Conservation (phyloP, 2,888 invertebrate genomes). For the Tuta absoluta region DNA sequence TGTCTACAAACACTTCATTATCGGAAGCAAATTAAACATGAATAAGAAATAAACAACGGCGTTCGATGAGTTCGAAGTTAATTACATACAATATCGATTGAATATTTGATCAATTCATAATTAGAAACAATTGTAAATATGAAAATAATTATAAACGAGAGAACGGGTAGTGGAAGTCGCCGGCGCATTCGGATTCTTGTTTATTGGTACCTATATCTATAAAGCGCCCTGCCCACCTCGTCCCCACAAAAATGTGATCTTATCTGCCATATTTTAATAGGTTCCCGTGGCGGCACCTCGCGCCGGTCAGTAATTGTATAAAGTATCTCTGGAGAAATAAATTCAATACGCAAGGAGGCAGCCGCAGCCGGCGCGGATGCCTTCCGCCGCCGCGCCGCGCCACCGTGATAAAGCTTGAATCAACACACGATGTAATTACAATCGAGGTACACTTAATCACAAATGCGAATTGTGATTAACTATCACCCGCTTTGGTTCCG, state of each 20-base stretch:
- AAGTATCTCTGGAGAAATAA: constrained; percentile 68
- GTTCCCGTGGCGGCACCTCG: constrained; percentile 76
- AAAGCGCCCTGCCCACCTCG: constrained; percentile 72
- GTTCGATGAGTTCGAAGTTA: constrained; percentile 49
- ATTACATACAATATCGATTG: constrained; percentile 74
- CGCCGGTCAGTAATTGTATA: constrained; percentile 69
- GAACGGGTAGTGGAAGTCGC: constrained; percentile 63
- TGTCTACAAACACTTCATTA: constrained; percentile 32
- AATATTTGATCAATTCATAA: constrained; percentile 75
- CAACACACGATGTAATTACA: constrained; percentile 79
- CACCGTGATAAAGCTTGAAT: constrained; percentile 76
- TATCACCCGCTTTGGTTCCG: constrained; percentile 60
- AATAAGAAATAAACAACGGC: constrained; percentile 72
- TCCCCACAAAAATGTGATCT: constrained; percentile 75
- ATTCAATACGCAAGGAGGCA: constrained; percentile 60
- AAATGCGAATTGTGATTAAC: constrained; percentile 77
- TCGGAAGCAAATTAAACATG: constrained; percentile 74
- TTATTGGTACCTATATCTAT: constrained; percentile 42
- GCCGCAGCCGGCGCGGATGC: constrained; percentile 46
- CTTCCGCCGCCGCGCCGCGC: constrained; percentile 32
- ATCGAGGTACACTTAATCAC: constrained; percentile 74
- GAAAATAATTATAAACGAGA: constrained; percentile 68
- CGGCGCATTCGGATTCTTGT: constrained; percentile 65
- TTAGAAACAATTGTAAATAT: constrained; percentile 77
- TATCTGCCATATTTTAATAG: constrained; percentile 79